phyloP scores from a whole-genome alignment of 1,140 invertebrate species.

The Lordiphosa collinella region DNA sequence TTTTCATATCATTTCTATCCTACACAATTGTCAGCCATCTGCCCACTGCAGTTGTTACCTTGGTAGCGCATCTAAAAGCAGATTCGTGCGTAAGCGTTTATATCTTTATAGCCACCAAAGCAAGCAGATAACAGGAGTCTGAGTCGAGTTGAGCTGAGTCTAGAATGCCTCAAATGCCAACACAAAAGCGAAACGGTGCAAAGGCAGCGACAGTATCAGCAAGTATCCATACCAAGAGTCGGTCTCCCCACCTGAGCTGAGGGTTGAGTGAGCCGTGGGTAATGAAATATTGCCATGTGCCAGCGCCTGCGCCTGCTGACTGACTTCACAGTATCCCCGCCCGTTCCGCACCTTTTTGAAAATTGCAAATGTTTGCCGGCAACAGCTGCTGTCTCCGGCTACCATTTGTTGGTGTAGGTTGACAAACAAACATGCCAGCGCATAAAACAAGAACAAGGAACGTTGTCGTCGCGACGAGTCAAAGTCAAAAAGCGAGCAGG shows the following conservation, averaged over 20 bases:
- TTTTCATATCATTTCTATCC: too few species aligned
- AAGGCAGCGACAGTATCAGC: conserved; percentile 19
- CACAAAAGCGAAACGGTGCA: conserved; percentile 2
- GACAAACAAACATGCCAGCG: conserved; percentile 76
- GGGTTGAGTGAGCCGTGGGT: conserved; percentile 51
- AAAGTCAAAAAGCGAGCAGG: conserved; percentile 6
- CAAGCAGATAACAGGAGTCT: too few species aligned
- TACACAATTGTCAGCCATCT: too few species aligned
- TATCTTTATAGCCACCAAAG: too few species aligned
- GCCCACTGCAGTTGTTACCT: too few species aligned
- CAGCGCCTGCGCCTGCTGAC: conserved; percentile 61
- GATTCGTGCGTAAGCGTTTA: too few species aligned
- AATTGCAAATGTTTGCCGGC: conserved; percentile 64
- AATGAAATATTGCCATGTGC: conserved; percentile 73
- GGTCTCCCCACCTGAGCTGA: conserved; percentile 14
- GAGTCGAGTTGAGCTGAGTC: too few species aligned
- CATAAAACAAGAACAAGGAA: conserved; percentile 63
- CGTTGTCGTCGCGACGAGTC: conserved; percentile 3
- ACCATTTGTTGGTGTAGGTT: conserved; percentile 61
- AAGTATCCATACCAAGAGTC: conserved; percentile 9
- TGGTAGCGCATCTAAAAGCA: too few species aligned
- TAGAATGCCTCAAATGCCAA: too few species aligned
- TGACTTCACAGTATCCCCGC: conserved; percentile 35
- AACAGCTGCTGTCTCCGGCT: conserved; percentile 60
- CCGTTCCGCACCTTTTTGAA: conserved; percentile 18